Conservation (phyloP, 2,888 invertebrate species). For the Tridacna crocea region DNA sequence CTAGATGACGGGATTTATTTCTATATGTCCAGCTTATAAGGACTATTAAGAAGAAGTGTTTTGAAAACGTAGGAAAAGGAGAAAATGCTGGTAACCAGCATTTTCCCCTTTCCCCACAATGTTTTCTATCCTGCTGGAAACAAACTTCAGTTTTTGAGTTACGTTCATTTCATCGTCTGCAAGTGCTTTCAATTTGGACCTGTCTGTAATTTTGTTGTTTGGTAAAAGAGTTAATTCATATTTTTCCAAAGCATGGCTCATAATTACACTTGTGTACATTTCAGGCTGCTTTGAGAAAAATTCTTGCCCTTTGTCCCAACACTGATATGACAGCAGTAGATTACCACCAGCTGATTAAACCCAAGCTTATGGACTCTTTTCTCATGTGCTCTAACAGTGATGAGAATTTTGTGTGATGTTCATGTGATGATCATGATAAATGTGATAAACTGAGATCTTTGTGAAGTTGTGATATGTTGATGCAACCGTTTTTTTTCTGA, state of each 20-base stretch:
- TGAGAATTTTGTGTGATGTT: slow-evolving; percentile 90
- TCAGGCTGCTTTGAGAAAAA: slow-evolving; percentile 88
- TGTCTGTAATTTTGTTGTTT: too few species aligned
- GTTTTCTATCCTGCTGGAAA: too few species aligned
- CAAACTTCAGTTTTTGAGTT: too few species aligned
- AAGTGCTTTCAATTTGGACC: too few species aligned
- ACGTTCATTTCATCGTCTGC: too few species aligned
- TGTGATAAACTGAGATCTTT: not conserved
- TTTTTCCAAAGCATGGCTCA: not conserved
- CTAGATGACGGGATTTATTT: too few species aligned
- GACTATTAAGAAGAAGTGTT: too few species aligned
- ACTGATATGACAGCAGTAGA: slow-evolving; percentile 85
- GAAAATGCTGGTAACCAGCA: not conserved
- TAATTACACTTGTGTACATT: slow-evolving; percentile 11
- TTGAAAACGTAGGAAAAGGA: not conserved
- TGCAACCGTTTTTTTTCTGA: not conserved
- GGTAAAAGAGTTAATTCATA: too few species aligned
- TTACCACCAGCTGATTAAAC: slow-evolving; percentile 90
- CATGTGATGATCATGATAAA: not conserved
- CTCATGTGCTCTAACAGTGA: slow-evolving; percentile 91
- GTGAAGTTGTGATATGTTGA: not conserved
- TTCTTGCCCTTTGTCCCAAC: slow-evolving; percentile 87
- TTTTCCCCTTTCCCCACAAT: not conserved
- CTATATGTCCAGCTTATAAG: too few species aligned
- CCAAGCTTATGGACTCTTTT: slow-evolving; percentile 91